Percentiles rank a stretch among this genome's conserved stretches.
Conservation (phyloP, 2,797 vertebrate species). For the Percopsis omiscomaycus region DNA sequence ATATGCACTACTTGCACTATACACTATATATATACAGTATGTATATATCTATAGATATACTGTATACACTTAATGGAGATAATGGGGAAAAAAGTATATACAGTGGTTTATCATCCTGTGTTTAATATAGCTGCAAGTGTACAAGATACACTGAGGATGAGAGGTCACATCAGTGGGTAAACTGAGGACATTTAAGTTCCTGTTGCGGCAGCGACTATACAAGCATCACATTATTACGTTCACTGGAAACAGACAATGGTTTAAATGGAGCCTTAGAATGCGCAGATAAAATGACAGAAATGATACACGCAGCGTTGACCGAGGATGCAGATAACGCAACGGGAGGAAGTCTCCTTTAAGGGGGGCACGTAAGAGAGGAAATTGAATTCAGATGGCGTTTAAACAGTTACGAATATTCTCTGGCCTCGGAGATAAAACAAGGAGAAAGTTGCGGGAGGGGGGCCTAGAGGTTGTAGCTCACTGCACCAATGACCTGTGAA, state of each 20-base stretch:
- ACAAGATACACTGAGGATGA: no score
- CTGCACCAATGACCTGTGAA: constrained; percentile 32
- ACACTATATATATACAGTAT: no score
- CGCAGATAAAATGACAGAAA: constrained; percentile 10
- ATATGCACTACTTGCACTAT: no score
- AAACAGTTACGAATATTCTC: constrained; percentile 31
- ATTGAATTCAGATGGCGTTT: constrained; percentile 57
- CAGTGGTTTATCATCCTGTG: no score
- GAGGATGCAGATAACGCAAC: constrained; percentile 19
- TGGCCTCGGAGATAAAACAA: constrained; percentile 38
- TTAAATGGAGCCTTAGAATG: constrained; percentile 18
- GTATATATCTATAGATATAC: no score
- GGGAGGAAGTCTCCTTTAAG: constrained; percentile 4
- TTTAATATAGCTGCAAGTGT: no score
- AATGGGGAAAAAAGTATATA: no score
- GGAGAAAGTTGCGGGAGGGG: constrained; percentile 18
- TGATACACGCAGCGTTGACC: background rate
- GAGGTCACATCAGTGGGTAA: no score
- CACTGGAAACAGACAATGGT: background rate
- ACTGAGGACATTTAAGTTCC: no score
- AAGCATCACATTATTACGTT: constrained; percentile 6
- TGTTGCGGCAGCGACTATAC: no score
- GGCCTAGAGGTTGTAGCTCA: constrained; percentile 26
- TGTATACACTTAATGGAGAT: no score
- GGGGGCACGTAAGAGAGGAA: constrained; percentile 36